Conservation (phyloP, 2,888 invertebrate species). For the Pandemis cinnamomeana region DNA sequence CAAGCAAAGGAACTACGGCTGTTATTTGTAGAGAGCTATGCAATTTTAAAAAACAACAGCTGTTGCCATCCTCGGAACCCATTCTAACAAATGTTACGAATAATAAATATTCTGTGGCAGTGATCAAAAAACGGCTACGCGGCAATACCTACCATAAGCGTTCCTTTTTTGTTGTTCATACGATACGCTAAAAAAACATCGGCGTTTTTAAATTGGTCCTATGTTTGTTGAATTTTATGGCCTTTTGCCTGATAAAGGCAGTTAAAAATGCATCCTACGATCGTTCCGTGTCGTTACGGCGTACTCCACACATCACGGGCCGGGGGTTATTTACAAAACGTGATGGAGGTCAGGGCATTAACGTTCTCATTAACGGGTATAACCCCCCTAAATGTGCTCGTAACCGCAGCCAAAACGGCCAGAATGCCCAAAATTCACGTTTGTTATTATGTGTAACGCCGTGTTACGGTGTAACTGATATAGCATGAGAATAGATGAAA, state of each 20-base stretch:
- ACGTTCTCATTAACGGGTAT: slow-evolving; percentile 50
- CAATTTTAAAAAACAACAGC: not conserved
- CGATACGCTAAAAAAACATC: not conserved
- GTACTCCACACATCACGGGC: slow-evolving; percentile 34
- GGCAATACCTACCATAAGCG: not conserved
- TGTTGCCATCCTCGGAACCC: not conserved
- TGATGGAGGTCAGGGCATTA: slow-evolving; percentile 51
- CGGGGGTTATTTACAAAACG: slow-evolving; percentile 43
- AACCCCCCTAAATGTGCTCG: slow-evolving; percentile 41
- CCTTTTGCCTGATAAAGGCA: slow-evolving; percentile 26
- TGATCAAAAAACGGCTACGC: slow-evolving; percentile 3
- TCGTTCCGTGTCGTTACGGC: slow-evolving; percentile 22
- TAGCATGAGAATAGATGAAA: slow-evolving; percentile 13
- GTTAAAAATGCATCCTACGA: slow-evolving; percentile 37
- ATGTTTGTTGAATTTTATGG: slow-evolving; percentile 25
- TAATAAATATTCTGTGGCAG: not conserved
- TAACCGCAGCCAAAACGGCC: slow-evolving; percentile 37
- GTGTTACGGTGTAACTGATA: slow-evolving; percentile 29
- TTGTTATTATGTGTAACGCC: slow-evolving; percentile 39
- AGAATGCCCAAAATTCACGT: slow-evolving; percentile 33
- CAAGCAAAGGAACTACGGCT: no score
- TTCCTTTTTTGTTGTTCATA: not conserved
- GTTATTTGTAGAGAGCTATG: not conserved
- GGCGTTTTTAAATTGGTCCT: slow-evolving; percentile 6
- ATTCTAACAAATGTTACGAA: slow-evolving; percentile 1